These are phyloP conservation scores for Hestina assimilis DNA, from an alignment of 1,140 invertebrate genomes.

Conservation along the genomic window DNA sequence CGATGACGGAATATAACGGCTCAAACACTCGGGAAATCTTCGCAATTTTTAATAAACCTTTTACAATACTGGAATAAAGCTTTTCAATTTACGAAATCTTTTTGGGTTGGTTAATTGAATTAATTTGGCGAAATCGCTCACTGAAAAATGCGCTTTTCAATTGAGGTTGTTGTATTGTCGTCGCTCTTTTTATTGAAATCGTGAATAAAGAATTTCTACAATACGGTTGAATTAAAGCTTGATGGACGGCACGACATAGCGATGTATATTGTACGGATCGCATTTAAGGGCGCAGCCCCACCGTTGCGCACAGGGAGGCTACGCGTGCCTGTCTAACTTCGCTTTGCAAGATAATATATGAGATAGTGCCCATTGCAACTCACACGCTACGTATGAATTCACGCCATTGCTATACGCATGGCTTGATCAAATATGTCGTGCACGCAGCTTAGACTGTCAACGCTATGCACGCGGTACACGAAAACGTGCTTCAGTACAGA, in stretches of 20 bases:
- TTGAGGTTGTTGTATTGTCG: slow-evolving; percentile 2
- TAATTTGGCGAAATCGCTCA: slow-evolving; percentile 8
- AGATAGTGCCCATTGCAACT: too few species aligned
- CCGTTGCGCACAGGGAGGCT: too few species aligned
- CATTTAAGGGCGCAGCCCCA: too few species aligned
- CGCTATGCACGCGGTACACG: too few species aligned
- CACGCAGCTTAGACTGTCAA: too few species aligned
- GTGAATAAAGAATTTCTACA: slow-evolving; percentile 1
- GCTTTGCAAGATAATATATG: too few species aligned
- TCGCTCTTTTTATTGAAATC: neutral
- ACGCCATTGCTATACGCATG: too few species aligned
- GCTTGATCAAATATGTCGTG: too few species aligned
- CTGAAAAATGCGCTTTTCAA: slow-evolving; percentile 11
- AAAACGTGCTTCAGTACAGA: too few species aligned
- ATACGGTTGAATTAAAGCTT: neutral
- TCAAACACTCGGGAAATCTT: neutral
- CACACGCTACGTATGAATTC: too few species aligned
- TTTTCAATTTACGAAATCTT: slow-evolving; percentile 2
- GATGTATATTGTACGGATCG: neutral
- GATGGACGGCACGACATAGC: slow-evolving; percentile 1
- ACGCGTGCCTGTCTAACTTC: too few species aligned
- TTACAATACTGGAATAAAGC: neutral
- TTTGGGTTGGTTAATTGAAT: slow-evolving; percentile 6
- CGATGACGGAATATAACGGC: neutral
- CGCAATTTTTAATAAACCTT: slow-evolving; percentile 5